Evolutionary conservation across 2,888 invertebrate species (phyloP).

Genomic region (Parascotia fuliginaria): DNA sequence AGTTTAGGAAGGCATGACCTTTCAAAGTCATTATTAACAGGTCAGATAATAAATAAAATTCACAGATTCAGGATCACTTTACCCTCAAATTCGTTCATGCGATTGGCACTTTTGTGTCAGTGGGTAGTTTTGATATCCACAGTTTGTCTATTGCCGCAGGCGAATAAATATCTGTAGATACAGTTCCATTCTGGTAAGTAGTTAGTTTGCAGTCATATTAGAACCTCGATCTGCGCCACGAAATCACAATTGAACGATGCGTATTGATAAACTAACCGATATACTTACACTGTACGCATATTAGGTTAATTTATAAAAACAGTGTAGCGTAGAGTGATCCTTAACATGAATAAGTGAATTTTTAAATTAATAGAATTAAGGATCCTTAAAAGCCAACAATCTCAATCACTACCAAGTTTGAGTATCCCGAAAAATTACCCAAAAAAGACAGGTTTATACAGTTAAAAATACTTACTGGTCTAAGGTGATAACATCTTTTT

Average conservation of each 20-base stretch:
- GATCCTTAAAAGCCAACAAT: constrained; percentile 10
- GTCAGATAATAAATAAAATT: not conserved
- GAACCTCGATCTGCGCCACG: too few species aligned
- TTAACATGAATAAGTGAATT: constrained; percentile 10
- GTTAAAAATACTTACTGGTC: constrained; percentile 94
- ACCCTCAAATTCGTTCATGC: not conserved
- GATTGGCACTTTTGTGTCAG: not conserved
- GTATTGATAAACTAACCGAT: not conserved
- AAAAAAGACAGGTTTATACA: constrained; percentile 6
- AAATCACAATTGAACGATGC: not conserved
- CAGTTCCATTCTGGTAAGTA: not conserved
- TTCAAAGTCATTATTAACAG: not conserved
- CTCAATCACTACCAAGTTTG: constrained; percentile 7
- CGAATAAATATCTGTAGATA: not conserved
- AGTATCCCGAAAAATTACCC: constrained; percentile 10
- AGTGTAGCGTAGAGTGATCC: constrained; percentile 13
- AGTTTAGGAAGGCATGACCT: not conserved
- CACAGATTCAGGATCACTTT: constrained; percentile 1
- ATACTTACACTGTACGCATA: too few species aligned
- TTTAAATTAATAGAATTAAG: constrained; percentile 8
- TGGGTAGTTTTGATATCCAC: not conserved
- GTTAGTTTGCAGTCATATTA: too few species aligned
- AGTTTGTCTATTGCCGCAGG: not conserved
- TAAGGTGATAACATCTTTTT: constrained; percentile 95
- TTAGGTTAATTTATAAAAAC: not conserved